Base-by-base conservation (phyloP, 2,113 vertebrate species). In the Clarias gariepinus region DNA sequence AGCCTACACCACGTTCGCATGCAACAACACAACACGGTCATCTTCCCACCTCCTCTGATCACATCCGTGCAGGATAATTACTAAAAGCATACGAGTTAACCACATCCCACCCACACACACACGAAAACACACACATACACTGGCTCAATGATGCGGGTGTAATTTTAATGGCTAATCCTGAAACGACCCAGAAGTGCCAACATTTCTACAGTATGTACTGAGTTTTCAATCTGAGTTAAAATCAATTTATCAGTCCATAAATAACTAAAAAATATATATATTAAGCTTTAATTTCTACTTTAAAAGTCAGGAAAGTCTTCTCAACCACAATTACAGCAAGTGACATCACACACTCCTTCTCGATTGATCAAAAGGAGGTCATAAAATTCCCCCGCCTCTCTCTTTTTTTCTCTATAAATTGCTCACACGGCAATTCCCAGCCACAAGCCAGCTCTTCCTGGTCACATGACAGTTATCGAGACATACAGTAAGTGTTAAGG, bases 1-100 rank as follows among this genome's bases (percentile, higher is more conserved):
- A 60, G 57, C 89, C 86, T 60, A 89, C 89, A 89, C 86, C 57
- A 3, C 28, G 58, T 76, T 33, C 68, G 52, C 66, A 78, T n/a
- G 30, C n/a, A 13, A 73, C 69, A 85, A 60, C 68, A 60, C 77
- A 60, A 25, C 57, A 81, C 21, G 25, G 30, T 10, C 74, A n/a
- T 52, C 81, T 61, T 71, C 68, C 60, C 66, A 28, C 69, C 71
- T 66, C 64, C 53, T 28, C 81, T 78, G 58, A 77, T 66, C 61
- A 78, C 60, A 77, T 82, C 81, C 74, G 60, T 30, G 52, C 86
- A 69, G 74, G 76, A 64, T 90, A 88, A 90, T 90, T 85, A 88
- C 87, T 83, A 87, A 87, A 89, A 74, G 89, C 81, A 86, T 84
- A 74, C 63, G 63, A 82, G 82, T 60, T 66, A 85, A 77, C 79